These are phyloP conservation scores for Perizoma flavofasciatum DNA, from an alignment of 2,888 invertebrate species.

Conservation along the genomic window DNA sequence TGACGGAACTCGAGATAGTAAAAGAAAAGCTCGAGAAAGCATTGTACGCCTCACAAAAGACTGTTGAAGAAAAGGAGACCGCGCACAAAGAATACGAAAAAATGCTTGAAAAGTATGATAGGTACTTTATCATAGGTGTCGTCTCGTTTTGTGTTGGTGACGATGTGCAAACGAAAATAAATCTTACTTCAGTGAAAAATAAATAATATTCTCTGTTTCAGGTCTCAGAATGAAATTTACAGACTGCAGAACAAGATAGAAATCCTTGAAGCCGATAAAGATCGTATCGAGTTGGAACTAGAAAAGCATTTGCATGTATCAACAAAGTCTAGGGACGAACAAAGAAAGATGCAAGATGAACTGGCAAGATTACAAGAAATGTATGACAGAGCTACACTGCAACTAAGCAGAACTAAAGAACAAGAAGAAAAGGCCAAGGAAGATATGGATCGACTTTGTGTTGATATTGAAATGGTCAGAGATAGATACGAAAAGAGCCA, in stretches of 20 bases:
- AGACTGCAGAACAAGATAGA: slow-evolving; percentile 95
- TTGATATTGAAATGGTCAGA: slow-evolving; percentile 93
- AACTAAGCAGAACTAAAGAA: slow-evolving; percentile 93
- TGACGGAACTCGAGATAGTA: slow-evolving; percentile 92
- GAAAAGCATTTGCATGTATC: slow-evolving; percentile 92
- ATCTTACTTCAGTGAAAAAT: slow-evolving; percentile 12
- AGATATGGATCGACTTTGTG: slow-evolving; percentile 89
- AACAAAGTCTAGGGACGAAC: slow-evolving; percentile 92
- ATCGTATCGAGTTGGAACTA: slow-evolving; percentile 92
- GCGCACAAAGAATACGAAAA: slow-evolving; percentile 96
- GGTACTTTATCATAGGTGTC: slow-evolving; percentile 82
- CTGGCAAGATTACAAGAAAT: slow-evolving; percentile 93
- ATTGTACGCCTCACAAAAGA: slow-evolving; percentile 91
- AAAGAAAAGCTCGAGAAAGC: slow-evolving; percentile 96
- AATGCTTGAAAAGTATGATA: slow-evolving; percentile 95
- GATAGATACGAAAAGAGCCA: slow-evolving; percentile 95
- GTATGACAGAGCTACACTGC: slow-evolving; percentile 93
- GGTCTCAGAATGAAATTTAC: slow-evolving; percentile 95
- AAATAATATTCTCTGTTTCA: slow-evolving; percentile 58
- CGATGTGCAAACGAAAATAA: slow-evolving; percentile 46
- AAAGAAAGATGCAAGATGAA: slow-evolving; percentile 94
- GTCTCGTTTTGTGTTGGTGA: slow-evolving; percentile 76
- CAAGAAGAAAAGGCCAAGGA: slow-evolving; percentile 96
- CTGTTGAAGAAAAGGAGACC: slow-evolving; percentile 93
- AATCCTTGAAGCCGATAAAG: slow-evolving; percentile 93